phyloP scores from a whole-genome alignment of 1,140 invertebrate genomes.

The Antheraea pernyi region DNA sequence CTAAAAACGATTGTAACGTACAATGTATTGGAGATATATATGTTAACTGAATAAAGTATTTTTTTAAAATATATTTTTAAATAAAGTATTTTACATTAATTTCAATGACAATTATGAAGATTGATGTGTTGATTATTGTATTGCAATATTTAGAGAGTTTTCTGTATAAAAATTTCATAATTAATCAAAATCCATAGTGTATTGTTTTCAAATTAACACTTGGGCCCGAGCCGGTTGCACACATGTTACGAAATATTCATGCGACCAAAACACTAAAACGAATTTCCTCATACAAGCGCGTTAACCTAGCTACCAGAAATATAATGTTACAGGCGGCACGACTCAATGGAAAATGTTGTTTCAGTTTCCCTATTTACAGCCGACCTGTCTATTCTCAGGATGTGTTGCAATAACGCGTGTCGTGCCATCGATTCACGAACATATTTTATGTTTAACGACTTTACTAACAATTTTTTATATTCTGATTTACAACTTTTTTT shows the following conservation, averaged over 20 bases:
- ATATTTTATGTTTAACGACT: background rate
- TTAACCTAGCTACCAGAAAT: conserved; percentile 37
- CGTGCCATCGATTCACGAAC: conserved; percentile 4
- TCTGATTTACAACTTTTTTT: conserved; percentile 21
- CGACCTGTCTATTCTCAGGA: conserved; percentile 26
- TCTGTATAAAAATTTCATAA: conserved; percentile 17
- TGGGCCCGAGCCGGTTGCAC: conserved; percentile 23
- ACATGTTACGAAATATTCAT: conserved; percentile 33
- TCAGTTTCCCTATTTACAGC: conserved; percentile 36
- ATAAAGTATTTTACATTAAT: too few species aligned
- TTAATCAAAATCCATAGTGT: conserved; percentile 27
- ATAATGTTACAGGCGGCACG: conserved; percentile 28
- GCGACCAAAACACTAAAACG: conserved; percentile 41
- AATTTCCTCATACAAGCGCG: conserved; percentile 42
- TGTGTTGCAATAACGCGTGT: conserved; percentile 22
- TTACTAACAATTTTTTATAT: background rate
- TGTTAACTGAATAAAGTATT: too few species aligned
- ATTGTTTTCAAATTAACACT: conserved; percentile 36
- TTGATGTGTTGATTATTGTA: background rate
- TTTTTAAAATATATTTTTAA: too few species aligned
- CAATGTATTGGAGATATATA: too few species aligned
- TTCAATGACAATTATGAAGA: background rate
- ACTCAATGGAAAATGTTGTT: conserved; percentile 33
- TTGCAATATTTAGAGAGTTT: background rate
- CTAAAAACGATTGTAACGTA: too few species aligned